These are phyloP conservation scores for Sebastes vulpes DNA, from an alignment of 2,797 vertebrate genomes.

Conservation along the genomic window DNA sequence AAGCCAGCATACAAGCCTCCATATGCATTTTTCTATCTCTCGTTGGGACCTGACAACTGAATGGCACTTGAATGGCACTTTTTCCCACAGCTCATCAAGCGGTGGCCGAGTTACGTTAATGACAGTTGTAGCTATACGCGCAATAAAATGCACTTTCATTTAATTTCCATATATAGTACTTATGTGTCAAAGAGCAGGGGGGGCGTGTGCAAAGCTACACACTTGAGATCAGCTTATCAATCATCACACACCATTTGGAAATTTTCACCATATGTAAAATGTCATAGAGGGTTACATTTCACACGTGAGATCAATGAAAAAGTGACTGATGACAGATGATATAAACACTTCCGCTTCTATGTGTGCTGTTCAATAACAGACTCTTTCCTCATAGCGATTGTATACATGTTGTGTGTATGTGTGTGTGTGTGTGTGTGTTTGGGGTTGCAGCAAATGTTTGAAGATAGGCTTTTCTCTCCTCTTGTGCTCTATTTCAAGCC, in stretches of 20 bases:
- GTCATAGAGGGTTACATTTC: slow-evolving; percentile 15
- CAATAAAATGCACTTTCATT: slow-evolving; percentile 58
- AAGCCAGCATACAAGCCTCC: slow-evolving; percentile 14
- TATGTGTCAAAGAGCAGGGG: slow-evolving; percentile 39
- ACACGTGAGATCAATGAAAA: slow-evolving; percentile 21
- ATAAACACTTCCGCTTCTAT: background rate
- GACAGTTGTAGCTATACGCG: slow-evolving; percentile 34
- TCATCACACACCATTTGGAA: slow-evolving; percentile 12
- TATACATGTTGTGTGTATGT: background rate
- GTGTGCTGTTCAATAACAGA: background rate
- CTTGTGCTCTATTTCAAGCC: slow-evolving; percentile 60
- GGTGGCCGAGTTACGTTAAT: slow-evolving; percentile 59
- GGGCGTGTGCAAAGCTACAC: background rate
- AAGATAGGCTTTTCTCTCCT: slow-evolving; percentile 34
- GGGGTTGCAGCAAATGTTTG: slow-evolving; percentile 38
- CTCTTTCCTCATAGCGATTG: background rate
- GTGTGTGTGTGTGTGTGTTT: background rate
- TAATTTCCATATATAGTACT: slow-evolving; percentile 77
- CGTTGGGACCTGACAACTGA: slow-evolving; percentile 65
- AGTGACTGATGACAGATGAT: slow-evolving; percentile 26
- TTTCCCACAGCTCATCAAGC: slow-evolving; percentile 62
- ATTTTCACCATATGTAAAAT: slow-evolving; percentile 16
- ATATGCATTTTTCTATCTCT: slow-evolving; percentile 40
- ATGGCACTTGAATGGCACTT: slow-evolving; percentile 61
- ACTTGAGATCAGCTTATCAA: slow-evolving; percentile 43